A percentile compares a stretch with the other conserved stretches of the same genome.
Conservation (phyloP, 2,888 invertebrate genomes). For the Euzophera pinguis region DNA sequence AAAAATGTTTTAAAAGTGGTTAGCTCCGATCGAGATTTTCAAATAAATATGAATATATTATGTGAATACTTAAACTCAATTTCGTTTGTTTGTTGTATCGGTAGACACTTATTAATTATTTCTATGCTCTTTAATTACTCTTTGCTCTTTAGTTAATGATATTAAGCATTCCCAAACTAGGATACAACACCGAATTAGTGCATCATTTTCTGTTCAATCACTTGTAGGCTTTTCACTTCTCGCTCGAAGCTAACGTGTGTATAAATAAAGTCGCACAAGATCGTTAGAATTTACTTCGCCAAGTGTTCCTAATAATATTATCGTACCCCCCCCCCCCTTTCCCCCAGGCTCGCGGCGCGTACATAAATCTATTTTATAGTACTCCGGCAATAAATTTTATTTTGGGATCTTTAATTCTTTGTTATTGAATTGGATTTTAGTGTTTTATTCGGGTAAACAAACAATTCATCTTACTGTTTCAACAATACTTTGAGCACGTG, state of each 20-base stretch:
- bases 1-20: no score
- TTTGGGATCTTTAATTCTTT: conserved; percentile 80
- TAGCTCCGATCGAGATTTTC: no score
- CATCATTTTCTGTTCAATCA: no score
- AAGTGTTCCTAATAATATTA: conserved; percentile 66
- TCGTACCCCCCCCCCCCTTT: conserved; percentile 39
- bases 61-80: no score
- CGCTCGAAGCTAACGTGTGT: not conserved
- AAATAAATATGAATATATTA: no score
- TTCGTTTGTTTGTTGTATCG: no score
- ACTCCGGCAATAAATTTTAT: conserved; percentile 78
- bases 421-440: conserved; percentile 80
- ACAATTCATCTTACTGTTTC: conserved; percentile 72
- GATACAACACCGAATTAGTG: no score
- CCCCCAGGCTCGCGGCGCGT: conserved; percentile 42
- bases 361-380: conserved; percentile 80
- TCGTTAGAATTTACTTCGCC: conserved; percentile 44
- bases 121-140: no score
- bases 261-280: not conserved
- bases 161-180: no score
- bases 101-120: no score
- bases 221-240: no score
- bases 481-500: conserved; percentile 73
- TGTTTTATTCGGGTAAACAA: conserved; percentile 80
- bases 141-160: no score